Evolutionary conservation across 2,113 vertebrate species (phyloP).

Genomic region (Antigone vipio): DNA sequence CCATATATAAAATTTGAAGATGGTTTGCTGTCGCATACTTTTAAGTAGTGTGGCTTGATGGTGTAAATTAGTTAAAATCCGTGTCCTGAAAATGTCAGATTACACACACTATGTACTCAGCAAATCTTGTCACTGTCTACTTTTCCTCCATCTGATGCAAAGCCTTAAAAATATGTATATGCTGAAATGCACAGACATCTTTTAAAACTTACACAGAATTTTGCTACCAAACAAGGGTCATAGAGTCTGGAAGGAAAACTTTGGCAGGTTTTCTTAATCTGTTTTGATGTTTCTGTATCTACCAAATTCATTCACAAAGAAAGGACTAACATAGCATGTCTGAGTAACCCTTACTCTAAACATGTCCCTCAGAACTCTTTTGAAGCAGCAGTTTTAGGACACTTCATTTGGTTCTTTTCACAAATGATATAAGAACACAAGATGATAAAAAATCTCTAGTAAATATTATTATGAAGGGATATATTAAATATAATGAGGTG

Average conservation of each 20-base stretch:
- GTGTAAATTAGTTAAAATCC: slow-evolving; percentile 57
- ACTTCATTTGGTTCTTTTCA: not conserved
- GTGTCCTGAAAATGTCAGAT: slow-evolving; percentile 53
- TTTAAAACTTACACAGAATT: slow-evolving; percentile 3
- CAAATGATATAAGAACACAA: not conserved
- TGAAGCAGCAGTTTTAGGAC: not conserved
- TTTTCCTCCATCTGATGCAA: slow-evolving; percentile 42
- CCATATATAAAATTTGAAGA: not conserved
- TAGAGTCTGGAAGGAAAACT: not conserved
- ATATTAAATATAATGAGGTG: not conserved
- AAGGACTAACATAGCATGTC: not conserved
- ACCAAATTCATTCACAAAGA: not conserved
- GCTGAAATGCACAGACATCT: not conserved
- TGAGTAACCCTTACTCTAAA: not conserved
- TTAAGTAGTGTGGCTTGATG: slow-evolving; percentile 19
- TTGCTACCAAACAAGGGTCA: not conserved
- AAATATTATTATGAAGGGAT: not conserved
- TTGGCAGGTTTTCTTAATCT: not conserved
- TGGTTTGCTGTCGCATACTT: not conserved
- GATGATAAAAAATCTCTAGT: not conserved
- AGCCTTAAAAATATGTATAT: slow-evolving; percentile 17
- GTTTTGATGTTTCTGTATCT: not conserved
- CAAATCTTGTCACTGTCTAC: slow-evolving; percentile 52
- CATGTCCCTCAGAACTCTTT: not conserved
- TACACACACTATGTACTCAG: not conserved